These are phyloP conservation scores for Aegotheles bennettii DNA, from an alignment of 2,113 vertebrate species.

Conservation along the genomic window DNA sequence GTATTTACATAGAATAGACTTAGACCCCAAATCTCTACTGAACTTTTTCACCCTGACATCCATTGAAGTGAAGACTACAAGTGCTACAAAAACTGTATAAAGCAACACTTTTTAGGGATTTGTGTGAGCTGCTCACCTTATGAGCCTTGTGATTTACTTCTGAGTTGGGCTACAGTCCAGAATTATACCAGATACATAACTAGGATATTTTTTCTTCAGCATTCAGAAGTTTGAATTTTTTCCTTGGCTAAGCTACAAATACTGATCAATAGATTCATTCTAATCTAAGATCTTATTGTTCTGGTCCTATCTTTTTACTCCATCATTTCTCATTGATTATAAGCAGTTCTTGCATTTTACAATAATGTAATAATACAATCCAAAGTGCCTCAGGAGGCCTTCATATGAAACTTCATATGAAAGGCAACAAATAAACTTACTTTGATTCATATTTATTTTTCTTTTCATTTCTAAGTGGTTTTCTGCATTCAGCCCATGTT, in stretches of 20 bases:
- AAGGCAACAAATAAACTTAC: slow-evolving; percentile 28
- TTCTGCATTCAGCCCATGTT: background rate
- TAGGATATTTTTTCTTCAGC: background rate
- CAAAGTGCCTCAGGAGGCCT: background rate
- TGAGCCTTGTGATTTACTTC: background rate
- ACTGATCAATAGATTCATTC: slow-evolving; percentile 17
- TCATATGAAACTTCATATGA: background rate
- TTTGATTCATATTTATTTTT: slow-evolving; percentile 53
- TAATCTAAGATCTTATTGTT: slow-evolving; percentile 45
- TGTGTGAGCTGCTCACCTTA: background rate
- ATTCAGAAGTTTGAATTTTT: background rate
- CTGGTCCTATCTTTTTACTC: slow-evolving; percentile 5
- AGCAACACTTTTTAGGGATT: background rate
- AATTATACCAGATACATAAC: background rate
- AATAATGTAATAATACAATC: background rate
- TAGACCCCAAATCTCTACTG: background rate
- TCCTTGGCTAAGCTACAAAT: background rate
- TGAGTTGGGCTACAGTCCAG: background rate
- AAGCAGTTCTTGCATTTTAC: slow-evolving; percentile 6
- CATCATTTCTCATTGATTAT: slow-evolving; percentile 49
- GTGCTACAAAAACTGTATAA: background rate
- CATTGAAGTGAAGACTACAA: background rate
- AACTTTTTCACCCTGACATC: background rate
- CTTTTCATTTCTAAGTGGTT: slow-evolving; percentile 32
- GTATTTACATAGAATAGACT: background rate